These are phyloP conservation scores for Diaphora mendica DNA, from an alignment of 2,888 invertebrate species.

Conservation along the genomic window DNA sequence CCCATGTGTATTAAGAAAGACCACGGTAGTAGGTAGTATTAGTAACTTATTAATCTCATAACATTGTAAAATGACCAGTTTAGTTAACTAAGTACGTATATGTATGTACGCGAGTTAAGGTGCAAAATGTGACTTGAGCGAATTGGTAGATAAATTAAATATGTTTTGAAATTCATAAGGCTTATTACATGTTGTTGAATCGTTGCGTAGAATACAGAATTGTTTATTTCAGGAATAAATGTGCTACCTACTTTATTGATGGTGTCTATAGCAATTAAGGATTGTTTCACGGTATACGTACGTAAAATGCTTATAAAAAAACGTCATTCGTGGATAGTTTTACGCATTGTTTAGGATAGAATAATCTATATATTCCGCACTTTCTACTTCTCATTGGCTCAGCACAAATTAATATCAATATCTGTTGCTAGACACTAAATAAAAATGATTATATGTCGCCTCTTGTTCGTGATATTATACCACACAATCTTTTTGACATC, in stretches of 20 bases:
- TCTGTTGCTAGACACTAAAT: background rate
- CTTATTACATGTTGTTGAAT: background rate
- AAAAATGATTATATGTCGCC: too few relatives aligned
- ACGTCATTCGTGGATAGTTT: background rate
- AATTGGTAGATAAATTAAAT: background rate
- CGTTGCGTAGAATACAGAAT: constrained; percentile 8
- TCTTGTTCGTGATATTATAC: too few relatives aligned
- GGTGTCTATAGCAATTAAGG: background rate
- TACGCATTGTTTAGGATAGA: background rate
- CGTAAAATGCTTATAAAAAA: background rate
- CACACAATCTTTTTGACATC: too few relatives aligned
- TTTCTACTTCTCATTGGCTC: background rate
- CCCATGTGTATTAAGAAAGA: background rate
- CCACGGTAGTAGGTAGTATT: background rate
- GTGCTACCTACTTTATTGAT: constrained; percentile 3
- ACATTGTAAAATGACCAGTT: background rate
- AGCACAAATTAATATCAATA: background rate
- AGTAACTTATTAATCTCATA: background rate
- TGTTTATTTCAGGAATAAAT: constrained; percentile 13
- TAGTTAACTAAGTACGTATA: background rate
- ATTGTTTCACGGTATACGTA: background rate
- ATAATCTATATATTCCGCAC: background rate
- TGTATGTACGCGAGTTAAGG: background rate
- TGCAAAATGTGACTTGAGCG: background rate
- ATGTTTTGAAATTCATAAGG: background rate